phyloP scores from a whole-genome alignment of 2,888 invertebrate species.

The Lysandra bellargus region DNA sequence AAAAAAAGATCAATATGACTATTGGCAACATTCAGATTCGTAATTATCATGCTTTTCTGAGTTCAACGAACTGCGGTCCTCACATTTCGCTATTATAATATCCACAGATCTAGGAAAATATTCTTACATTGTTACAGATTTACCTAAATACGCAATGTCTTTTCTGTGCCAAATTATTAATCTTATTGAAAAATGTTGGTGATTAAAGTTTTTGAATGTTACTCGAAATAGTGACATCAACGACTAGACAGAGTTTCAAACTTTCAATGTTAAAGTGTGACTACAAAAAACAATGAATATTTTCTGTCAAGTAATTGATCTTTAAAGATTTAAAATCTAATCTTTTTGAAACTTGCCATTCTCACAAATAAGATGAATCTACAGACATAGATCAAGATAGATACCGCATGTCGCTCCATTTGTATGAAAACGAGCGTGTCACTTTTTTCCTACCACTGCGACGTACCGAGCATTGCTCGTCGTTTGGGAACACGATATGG shows the following conservation, averaged over 20 bases:
- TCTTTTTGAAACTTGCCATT: no score
- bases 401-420: no score
- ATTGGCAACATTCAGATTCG: no score
- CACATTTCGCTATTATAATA: neutral
- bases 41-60: no score
- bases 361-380: no score
- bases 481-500: no score
- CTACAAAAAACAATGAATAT: neutral
- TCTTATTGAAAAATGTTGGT: neutral
- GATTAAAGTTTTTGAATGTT: neutral
- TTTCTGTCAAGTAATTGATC: neutral
- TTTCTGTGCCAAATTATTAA: neutral
- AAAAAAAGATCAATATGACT: no score
- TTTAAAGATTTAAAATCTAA: neutral
- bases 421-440: no score
- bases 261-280: neutral
- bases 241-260: neutral
- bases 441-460: no score
- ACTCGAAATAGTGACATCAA: neutral
- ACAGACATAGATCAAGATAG: no score
- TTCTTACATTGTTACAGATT: neutral
- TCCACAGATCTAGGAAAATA: neutral
- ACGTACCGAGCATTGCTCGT: no score
- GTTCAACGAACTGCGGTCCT: no score
- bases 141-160: neutral